phyloP scores from a whole-genome alignment of 2,113 vertebrate genomes.

The Ariopsis seemanni region DNA sequence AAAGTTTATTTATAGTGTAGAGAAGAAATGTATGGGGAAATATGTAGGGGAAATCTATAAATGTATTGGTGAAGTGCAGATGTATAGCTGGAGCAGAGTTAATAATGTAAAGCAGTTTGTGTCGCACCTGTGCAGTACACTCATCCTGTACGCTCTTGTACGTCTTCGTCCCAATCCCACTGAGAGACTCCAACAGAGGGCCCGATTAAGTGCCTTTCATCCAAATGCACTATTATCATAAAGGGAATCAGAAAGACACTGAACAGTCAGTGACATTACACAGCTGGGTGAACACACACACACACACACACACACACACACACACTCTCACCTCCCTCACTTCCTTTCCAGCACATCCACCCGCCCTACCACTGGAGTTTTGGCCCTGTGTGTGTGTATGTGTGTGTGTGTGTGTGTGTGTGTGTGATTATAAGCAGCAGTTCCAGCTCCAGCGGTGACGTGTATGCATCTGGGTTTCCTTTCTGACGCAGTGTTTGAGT shows the following conservation, averaged over 20 bases:
- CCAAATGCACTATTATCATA: constrained; percentile 30
- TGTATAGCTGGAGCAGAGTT: neutral
- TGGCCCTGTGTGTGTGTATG: neutral
- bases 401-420: neutral
- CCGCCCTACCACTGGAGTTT: constrained; percentile 26
- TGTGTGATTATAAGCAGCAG: neutral
- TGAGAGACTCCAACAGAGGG: constrained; percentile 13
- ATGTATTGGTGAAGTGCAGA: neutral
- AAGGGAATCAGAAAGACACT: constrained; percentile 17
- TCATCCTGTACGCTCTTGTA: neutral
- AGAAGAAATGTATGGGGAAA: neutral
- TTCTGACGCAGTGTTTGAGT: neutral
- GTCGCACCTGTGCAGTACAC: neutral
- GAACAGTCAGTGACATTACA: constrained; percentile 11
- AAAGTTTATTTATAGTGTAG: neutral
- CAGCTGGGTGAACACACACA: neutral
- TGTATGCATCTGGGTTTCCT: constrained; percentile 16
- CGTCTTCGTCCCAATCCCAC: constrained; percentile 13
- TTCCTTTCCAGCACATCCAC: constrained; percentile 16
- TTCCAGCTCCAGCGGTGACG: neutral
- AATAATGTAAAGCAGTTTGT: neutral
- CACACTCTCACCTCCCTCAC: neutral
- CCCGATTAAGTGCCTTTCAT: neutral
- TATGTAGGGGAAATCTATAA: neutral
- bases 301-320: neutral